phyloP scores from a whole-genome alignment of 2,888 invertebrate genomes.

The Acleris holmiana region DNA sequence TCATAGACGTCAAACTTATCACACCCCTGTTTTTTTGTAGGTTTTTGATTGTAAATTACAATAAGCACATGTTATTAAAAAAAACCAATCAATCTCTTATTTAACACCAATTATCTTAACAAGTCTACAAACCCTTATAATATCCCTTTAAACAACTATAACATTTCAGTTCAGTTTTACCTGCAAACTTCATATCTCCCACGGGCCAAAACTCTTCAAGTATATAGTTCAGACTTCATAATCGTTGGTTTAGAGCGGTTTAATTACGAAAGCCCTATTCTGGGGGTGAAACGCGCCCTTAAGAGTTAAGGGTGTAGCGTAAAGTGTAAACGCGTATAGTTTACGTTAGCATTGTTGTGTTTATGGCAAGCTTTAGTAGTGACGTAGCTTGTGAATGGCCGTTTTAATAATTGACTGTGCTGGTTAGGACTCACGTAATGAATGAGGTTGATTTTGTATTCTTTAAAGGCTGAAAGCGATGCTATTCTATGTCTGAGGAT shows the following conservation, averaged over 20 bases:
- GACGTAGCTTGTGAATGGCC: conserved; percentile 36
- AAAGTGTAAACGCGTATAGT: conserved; percentile 37
- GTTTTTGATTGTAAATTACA: too few relatives aligned
- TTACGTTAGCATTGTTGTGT: conserved; percentile 53
- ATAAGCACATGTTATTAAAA: too few relatives aligned
- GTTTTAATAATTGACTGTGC: conserved; percentile 43
- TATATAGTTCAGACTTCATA: conserved; percentile 46
- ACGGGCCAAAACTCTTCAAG: conserved; percentile 36
- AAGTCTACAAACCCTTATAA: too few relatives aligned
- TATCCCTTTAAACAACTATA: too few relatives aligned
- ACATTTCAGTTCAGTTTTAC: conserved; percentile 24
- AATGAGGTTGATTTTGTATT: neutral
- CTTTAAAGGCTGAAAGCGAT: neutral
- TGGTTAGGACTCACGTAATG: conserved; percentile 16
- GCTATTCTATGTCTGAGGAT: too few relatives aligned
- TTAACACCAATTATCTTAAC: too few relatives aligned
- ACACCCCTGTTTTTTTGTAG: too few relatives aligned
- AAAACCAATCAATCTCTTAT: too few relatives aligned
- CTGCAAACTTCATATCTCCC: conserved; percentile 32
- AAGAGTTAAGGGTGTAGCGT: conserved; percentile 54
- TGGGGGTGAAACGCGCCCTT: conserved; percentile 76
- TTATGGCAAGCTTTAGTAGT: conserved; percentile 52
- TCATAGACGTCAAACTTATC: too few relatives aligned
- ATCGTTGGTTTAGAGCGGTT: conserved; percentile 79
- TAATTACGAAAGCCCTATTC: conserved; percentile 78